phyloP scores from a whole-genome alignment of 2,113 vertebrate genomes.

The Myotis yumanensis region DNA sequence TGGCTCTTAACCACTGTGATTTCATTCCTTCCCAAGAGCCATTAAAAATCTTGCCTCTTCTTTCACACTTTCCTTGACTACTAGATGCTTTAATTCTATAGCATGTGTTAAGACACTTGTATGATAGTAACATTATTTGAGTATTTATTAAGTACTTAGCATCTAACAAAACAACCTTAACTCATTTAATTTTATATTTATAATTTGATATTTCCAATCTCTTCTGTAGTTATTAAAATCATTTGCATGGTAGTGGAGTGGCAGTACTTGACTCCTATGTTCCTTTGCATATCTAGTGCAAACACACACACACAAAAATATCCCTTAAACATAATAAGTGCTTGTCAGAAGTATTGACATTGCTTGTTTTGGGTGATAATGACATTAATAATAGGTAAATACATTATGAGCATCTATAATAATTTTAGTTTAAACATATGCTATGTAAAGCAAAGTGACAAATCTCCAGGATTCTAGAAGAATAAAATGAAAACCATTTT shows the following conservation, averaged over 20 bases:
- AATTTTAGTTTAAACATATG: constrained; percentile 42
- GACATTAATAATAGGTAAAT: background rate
- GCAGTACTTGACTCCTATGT: background rate
- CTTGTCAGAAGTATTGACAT: background rate
- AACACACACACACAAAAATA: background rate
- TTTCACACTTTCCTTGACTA: background rate
- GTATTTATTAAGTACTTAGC: background rate
- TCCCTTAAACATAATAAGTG: background rate
- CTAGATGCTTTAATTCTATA: background rate
- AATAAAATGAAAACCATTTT: background rate
- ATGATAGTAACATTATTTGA: background rate
- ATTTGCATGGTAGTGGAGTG: background rate
- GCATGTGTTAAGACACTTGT: background rate
- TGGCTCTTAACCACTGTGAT: background rate
- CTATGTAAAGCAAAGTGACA: background rate
- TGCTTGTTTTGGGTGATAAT: background rate
- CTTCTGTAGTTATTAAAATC: background rate
- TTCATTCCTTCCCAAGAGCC: background rate
- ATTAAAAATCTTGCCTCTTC: background rate
- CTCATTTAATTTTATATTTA: constrained; percentile 3
- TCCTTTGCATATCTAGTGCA: background rate
- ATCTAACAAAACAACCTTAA: background rate
- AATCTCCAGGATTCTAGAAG: background rate
- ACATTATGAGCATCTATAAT: background rate
- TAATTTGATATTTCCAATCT: constrained; percentile 3